Evolutionary conservation across 2,888 invertebrate genomes (phyloP).

Genomic region (Anthophora plumipes): DNA sequence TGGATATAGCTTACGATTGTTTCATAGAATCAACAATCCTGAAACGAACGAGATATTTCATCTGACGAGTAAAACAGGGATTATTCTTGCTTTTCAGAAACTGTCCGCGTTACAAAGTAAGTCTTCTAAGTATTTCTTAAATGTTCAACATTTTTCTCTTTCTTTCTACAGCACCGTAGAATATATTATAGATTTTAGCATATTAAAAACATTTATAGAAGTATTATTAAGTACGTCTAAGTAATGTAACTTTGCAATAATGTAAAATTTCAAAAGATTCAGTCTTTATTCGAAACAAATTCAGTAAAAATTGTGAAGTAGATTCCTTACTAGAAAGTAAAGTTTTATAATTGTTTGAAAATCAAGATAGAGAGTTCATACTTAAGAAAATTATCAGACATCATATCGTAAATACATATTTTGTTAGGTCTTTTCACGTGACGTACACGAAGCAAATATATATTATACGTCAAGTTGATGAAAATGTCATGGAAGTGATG

Average conservation of each 20-base stretch:
- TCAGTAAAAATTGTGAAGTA: too few species aligned
- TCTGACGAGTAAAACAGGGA: conserved; percentile 72
- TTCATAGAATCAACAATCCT: conserved; percentile 41
- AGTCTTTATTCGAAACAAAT: too few species aligned
- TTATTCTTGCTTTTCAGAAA: conserved; percentile 75
- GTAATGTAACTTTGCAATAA: not conserved
- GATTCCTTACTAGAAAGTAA: too few species aligned
- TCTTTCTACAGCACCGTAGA: not conserved
- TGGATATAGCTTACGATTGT: conserved; percentile 70
- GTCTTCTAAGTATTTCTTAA: not conserved
- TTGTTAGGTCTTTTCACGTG: not conserved
- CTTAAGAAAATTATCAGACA: not conserved
- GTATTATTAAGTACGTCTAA: not conserved
- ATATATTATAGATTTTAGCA: not conserved
- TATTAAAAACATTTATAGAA: not conserved
- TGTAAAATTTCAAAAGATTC: not conserved
- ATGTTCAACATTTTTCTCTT: not conserved
- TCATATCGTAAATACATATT: not conserved
- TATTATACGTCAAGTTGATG: not conserved
- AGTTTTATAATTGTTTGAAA: too few species aligned
- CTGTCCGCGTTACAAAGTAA: not conserved
- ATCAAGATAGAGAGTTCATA: too few species aligned
- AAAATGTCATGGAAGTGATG: not conserved
- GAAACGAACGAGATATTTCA: conserved; percentile 72
- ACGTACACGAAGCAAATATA: not conserved